phyloP scores from a whole-genome alignment of 2,113 vertebrate species.

The Forbesichthys papilliferus region DNA sequence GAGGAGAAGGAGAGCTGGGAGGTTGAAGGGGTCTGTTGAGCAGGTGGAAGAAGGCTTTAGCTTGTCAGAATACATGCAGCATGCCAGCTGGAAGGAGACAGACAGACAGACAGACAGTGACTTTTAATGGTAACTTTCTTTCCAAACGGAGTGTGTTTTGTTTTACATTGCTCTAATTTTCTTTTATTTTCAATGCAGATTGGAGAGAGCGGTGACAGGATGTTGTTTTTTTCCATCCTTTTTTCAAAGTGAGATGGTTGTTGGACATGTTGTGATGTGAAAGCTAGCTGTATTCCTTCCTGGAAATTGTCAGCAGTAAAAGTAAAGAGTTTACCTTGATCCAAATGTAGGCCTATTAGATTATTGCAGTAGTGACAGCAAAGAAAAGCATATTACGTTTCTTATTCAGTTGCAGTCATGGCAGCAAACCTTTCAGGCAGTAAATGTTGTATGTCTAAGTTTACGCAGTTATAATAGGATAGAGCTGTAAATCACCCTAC shows the following conservation, averaged over 20 bases:
- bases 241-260: background rate
- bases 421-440: conserved; percentile 5
- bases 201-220: background rate
- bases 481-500: background rate
- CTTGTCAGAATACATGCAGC: conserved; percentile 32
- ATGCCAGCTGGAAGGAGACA: conserved; percentile 38
- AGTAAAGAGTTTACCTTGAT: too few relatives aligned
- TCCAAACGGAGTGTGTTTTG: background rate
- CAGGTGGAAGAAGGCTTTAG: conserved; percentile 61
- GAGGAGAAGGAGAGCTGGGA: conserved; percentile 15
- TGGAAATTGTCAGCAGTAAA: too few relatives aligned
- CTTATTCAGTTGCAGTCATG: too few relatives aligned
- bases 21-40: conserved; percentile 13
- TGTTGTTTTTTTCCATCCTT: background rate
- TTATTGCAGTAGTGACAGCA: too few relatives aligned
- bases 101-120: conserved; percentile 8
- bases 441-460: background rate
- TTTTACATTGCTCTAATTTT: background rate
- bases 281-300: too few relatives aligned
- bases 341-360: too few relatives aligned
- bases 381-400: too few relatives aligned
- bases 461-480: conserved; percentile 11
- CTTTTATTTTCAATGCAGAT: conserved; percentile 3
- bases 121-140: conserved; percentile 11
- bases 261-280: too few relatives aligned